phyloP scores from a whole-genome alignment of 2,888 invertebrate species.

The Dryadula phaetusa region DNA sequence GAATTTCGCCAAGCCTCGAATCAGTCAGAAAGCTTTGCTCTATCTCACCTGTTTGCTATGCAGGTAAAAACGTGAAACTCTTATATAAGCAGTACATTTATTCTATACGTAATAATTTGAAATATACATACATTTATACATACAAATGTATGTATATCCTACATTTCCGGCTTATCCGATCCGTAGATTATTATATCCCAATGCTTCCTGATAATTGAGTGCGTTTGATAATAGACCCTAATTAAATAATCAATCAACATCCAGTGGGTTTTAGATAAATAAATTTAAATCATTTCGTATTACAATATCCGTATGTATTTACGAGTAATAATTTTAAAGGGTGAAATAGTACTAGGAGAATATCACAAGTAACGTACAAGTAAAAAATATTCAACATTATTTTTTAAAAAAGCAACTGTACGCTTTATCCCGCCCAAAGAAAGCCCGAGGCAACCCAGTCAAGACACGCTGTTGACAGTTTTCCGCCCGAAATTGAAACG shows the following conservation, averaged over 20 bases:
- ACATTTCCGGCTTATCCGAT: slow-evolving; percentile 21
- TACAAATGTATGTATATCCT: neutral
- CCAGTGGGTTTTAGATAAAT: slow-evolving; percentile 6
- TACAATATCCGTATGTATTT: neutral
- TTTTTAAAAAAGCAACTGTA: too few relatives aligned
- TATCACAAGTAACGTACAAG: too few relatives aligned
- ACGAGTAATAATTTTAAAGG: neutral
- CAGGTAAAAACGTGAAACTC: neutral
- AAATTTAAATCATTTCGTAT: neutral
- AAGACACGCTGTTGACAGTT: too few relatives aligned
- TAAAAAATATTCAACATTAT: too few relatives aligned
- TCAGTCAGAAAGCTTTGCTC: too few relatives aligned
- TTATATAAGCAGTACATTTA: neutral
- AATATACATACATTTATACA: too few relatives aligned
- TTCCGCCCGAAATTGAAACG: too few relatives aligned
- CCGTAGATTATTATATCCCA: slow-evolving; percentile 3
- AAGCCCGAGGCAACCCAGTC: too few relatives aligned
- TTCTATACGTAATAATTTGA: neutral
- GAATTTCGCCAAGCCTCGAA: too few relatives aligned
- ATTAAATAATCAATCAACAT: slow-evolving; percentile 29
- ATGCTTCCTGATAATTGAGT: slow-evolving; percentile 13
- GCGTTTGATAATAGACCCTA: slow-evolving; percentile 22
- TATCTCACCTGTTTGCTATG: too few relatives aligned
- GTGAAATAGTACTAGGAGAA: too few relatives aligned
- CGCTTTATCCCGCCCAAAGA: too few relatives aligned